Conservation (phyloP, 2,888 invertebrate species). For the Melinopterus prodromus region DNA sequence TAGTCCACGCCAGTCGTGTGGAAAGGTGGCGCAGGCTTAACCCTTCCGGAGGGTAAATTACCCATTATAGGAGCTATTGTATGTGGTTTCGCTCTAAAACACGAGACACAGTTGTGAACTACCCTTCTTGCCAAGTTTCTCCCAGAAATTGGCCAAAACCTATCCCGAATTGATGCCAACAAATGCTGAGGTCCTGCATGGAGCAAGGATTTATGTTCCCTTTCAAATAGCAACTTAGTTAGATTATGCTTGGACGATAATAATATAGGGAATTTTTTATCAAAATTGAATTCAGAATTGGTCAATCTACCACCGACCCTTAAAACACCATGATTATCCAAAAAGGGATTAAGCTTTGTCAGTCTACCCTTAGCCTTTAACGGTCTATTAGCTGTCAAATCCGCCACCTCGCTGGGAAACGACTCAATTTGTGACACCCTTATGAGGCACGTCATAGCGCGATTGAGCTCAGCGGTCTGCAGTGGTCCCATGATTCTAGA, state of each 20-base stretch:
- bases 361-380: neutral
- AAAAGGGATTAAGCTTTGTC: neutral
- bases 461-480: neutral
- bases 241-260: constrained; percentile 5
- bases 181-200: constrained; percentile 17
- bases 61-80: constrained; percentile 37
- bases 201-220: neutral
- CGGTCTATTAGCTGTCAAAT: neutral
- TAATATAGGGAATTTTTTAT: constrained; percentile 19
- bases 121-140: constrained; percentile 24
- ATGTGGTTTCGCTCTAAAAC: constrained; percentile 37
- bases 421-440: neutral
- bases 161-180: constrained; percentile 10
- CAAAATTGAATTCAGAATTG: constrained; percentile 12
- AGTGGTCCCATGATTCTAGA: neutral
- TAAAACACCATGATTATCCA: constrained; percentile 14
- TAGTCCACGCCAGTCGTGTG: constrained; percentile 44
- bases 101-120: constrained; percentile 35
- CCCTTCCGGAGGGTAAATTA: constrained; percentile 33
- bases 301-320: constrained; percentile 10
- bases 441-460: no score
- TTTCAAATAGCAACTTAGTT: constrained; percentile 18
- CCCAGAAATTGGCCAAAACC: constrained; percentile 23
- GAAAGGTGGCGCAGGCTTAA: constrained; percentile 32
- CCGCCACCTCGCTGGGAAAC: neutral